A percentile compares a stretch with the other conserved stretches of the same genome.
phyloP scores from a whole-genome alignment of 2,888 invertebrate genomes.

The Tenthredo notha region DNA sequence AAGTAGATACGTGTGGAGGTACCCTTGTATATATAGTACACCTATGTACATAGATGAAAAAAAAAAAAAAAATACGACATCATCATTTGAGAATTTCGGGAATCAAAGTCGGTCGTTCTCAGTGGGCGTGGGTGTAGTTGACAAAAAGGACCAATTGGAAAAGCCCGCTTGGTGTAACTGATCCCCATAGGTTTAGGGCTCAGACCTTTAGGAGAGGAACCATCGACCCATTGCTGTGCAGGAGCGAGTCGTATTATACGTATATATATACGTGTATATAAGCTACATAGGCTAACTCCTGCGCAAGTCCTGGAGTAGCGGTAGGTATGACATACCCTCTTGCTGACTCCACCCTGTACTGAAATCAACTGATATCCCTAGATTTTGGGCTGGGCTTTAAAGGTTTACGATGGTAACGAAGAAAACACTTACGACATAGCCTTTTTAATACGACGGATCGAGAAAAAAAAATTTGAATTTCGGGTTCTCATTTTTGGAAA shows the following conservation, averaged over 20 bases:
- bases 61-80: background rate
- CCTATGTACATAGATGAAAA: background rate
- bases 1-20: too few relatives aligned
- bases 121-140: slow-evolving; percentile 77
- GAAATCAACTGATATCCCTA: background rate
- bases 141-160: slow-evolving; percentile 77
- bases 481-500: background rate
- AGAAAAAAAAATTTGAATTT: background rate
- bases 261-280: background rate
- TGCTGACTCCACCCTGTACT: slow-evolving; percentile 21
- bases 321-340: background rate
- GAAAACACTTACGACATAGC: background rate
- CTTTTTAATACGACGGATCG: too few relatives aligned
- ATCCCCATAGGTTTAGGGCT: slow-evolving; percentile 76
- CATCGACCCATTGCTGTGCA: slow-evolving; percentile 30
- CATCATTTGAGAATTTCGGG: background rate
- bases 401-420: background rate
- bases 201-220: slow-evolving; percentile 15
- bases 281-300: background rate
- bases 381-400: background rate
- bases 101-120: slow-evolving; percentile 31
- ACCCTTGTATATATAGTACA: background rate
- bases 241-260: background rate
- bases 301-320: background rate
- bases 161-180: slow-evolving; percentile 72